These are phyloP conservation scores for Andrena praecox DNA, from an alignment of 2,888 invertebrate species.

Conservation along the genomic window DNA sequence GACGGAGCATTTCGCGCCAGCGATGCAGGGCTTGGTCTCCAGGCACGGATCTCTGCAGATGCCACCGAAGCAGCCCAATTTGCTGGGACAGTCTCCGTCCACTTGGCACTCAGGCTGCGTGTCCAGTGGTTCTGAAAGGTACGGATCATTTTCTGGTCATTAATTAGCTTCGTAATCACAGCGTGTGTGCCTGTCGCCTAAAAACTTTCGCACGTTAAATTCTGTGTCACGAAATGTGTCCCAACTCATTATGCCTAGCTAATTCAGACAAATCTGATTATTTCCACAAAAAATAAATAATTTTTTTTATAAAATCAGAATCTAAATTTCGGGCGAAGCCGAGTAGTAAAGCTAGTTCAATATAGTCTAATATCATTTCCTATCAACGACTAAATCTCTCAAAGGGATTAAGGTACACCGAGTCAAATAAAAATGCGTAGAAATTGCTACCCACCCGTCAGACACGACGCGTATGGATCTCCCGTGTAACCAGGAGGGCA, in stretches of 20 bases:
- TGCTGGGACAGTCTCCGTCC: constrained; percentile 95
- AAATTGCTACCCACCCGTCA: constrained; percentile 84
- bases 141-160: neutral
- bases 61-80: constrained; percentile 92
- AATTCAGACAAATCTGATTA: too few species aligned
- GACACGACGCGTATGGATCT: constrained; percentile 90
- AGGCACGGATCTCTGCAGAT: constrained; percentile 93
- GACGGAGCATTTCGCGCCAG: constrained; percentile 93
- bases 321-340: too few species aligned
- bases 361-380: too few species aligned
- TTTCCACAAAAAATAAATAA: too few species aligned
- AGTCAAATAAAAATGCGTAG: neutral
- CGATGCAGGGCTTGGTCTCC: constrained; percentile 92
- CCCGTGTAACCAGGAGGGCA: constrained; percentile 94
- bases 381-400: too few species aligned
- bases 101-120: constrained; percentile 89
- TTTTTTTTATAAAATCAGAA: too few species aligned
- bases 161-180: neutral
- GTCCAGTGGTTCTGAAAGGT: constrained; percentile 85
- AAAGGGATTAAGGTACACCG: too few species aligned
- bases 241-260: too few species aligned
- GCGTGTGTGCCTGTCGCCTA: too few species aligned
- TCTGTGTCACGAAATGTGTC: too few species aligned
- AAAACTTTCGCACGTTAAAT: too few species aligned
- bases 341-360: too few species aligned